Percentiles rank a stretch among this genome's conserved stretches.
phyloP scores from a whole-genome alignment of 2,113 vertebrate genomes.

The Tauraco erythrolophus region DNA sequence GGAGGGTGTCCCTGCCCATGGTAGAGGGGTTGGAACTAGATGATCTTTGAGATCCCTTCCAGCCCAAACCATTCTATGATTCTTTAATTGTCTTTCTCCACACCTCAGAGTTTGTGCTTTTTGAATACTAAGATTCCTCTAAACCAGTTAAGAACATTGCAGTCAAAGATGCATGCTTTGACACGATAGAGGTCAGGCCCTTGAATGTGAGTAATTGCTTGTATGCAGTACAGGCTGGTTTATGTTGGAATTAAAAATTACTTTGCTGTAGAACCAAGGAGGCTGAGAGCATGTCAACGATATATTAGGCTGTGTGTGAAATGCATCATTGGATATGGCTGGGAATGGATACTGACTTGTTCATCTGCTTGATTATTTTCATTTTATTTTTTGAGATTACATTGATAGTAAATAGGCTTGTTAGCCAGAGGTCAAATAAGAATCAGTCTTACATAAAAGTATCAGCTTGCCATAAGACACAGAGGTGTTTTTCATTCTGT shows the following conservation, averaged over 20 bases:
- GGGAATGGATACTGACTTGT: background rate
- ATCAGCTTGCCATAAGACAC: background rate
- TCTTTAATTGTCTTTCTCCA: background rate
- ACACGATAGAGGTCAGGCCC: background rate
- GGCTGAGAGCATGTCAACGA: fast-evolving
- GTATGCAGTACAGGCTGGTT: background rate
- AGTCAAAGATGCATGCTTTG: background rate
- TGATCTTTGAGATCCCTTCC: too few species aligned
- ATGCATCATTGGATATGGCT: background rate
- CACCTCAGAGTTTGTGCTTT: background rate
- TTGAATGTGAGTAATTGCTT: background rate
- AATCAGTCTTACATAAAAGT: background rate
- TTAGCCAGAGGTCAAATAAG: background rate
- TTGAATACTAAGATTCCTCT: background rate
- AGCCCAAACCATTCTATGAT: too few species aligned
- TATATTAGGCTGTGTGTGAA: background rate
- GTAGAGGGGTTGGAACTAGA: too few species aligned
- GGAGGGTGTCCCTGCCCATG: too few species aligned
- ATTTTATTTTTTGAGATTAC: background rate
- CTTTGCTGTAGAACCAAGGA: background rate
- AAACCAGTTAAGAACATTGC: background rate
- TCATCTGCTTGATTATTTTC: background rate
- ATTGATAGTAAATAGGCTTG: background rate
- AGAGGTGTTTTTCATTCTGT: background rate
- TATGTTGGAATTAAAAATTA: background rate